Conservation (phyloP, 1,140 invertebrate species). For the Dryas iulia region DNA sequence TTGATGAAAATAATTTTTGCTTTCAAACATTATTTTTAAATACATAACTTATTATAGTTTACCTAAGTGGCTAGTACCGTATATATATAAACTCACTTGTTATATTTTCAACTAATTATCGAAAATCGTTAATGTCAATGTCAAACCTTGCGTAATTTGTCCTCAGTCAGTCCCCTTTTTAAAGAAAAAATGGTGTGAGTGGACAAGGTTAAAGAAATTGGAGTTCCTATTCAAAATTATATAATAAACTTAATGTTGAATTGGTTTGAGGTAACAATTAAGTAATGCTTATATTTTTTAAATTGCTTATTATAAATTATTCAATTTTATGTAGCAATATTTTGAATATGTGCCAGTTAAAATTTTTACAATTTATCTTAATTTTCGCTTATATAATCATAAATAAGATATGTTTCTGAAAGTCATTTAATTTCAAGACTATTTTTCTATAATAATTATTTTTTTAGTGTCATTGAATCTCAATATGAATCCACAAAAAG, state of each 20-base stretch:
- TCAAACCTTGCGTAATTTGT: constrained; percentile 9
- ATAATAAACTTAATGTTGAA: constrained; percentile 33
- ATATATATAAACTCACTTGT: no score
- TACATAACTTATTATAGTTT: no score
- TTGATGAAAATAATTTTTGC: no score
- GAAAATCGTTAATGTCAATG: constrained; percentile 22
- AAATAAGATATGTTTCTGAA: neutral
- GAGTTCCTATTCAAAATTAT: constrained; percentile 54
- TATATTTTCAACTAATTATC: no score
- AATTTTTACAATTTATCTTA: neutral
- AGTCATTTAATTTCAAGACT: neutral
- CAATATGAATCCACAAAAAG: constrained; percentile 40
- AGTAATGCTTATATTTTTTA: neutral
- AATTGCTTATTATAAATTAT: neutral
- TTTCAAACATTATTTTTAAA: no score
- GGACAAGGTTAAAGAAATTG: constrained; percentile 22
- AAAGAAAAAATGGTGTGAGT: constrained; percentile 5
- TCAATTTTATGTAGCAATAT: neutral
- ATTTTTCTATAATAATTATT: constrained; percentile 8
- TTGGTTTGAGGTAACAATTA: neutral
- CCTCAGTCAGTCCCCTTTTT: neutral
- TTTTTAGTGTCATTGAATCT: constrained; percentile 26
- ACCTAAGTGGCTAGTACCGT: no score
- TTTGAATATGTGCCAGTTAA: neutral
- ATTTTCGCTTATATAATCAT: neutral